Evolutionary conservation across 2,888 invertebrate species (phyloP).

Genomic region (Ophion obscuratus): DNA sequence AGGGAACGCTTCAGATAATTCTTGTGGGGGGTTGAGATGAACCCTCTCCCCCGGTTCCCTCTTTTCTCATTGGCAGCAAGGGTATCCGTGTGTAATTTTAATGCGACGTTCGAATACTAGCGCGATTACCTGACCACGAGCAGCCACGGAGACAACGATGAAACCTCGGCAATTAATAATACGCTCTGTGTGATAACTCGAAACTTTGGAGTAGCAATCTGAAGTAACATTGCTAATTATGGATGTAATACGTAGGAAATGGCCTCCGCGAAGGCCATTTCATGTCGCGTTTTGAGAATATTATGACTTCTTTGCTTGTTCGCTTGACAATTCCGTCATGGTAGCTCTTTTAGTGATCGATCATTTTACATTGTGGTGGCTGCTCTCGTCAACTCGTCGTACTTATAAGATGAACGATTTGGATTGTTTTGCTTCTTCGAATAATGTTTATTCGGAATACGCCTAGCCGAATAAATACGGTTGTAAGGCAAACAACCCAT

Average conservation of each 20-base stretch:
- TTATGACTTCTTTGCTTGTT: conserved; percentile 15
- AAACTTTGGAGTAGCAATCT: background rate
- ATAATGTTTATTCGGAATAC: too few relatives aligned
- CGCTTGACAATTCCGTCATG: conserved; percentile 3
- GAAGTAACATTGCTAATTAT: background rate
- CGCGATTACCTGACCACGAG: conserved; percentile 10
- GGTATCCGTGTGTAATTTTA: conserved; percentile 67
- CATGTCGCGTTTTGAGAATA: conserved; percentile 7
- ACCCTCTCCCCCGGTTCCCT: background rate
- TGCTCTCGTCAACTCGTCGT: background rate
- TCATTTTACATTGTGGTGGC: background rate
- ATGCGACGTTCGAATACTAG: conserved; percentile 55
- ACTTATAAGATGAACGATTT: background rate
- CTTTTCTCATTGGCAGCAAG: background rate
- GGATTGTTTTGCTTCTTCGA: background rate
- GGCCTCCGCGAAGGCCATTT: conserved; percentile 63
- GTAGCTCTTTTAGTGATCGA: background rate
- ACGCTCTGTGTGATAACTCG: background rate
- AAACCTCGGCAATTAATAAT: background rate
- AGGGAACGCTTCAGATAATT: conserved; percentile 66
- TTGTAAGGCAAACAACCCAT: too few relatives aligned
- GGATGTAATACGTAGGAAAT: background rate
- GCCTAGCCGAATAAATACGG: too few relatives aligned
- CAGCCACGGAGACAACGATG: conserved; percentile 3
- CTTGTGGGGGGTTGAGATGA: conserved; percentile 45